These are phyloP conservation scores for Apteryx mantelli DNA, from an alignment of 2,113 vertebrate genomes.

Conservation along the genomic window DNA sequence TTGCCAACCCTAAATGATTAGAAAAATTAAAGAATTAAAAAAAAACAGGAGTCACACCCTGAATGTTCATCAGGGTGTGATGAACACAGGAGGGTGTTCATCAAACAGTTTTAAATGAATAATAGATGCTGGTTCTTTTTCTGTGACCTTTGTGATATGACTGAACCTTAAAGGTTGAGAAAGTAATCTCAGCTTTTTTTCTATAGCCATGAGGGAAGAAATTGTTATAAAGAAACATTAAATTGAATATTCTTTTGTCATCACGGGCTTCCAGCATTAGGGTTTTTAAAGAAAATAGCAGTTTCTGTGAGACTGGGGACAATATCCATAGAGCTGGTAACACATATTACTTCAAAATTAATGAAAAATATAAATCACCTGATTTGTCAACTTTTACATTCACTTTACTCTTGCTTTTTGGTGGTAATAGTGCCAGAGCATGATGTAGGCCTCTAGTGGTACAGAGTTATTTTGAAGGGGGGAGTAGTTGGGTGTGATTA, in stretches of 20 bases:
- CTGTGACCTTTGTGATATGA: background rate
- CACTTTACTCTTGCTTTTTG: background rate
- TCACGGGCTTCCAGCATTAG: background rate
- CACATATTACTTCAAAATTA: background rate
- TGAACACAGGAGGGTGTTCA: background rate
- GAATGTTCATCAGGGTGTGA: background rate
- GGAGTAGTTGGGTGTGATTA: background rate
- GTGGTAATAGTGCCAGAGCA: background rate
- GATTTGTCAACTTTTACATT: background rate
- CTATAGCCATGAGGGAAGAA: background rate
- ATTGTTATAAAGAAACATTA: background rate
- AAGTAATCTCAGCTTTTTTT: background rate
- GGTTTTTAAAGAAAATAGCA: background rate
- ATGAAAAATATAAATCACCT: background rate
- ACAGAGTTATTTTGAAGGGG: background rate
- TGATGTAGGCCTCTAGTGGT: background rate
- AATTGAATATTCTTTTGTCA: background rate
- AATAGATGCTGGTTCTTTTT: background rate
- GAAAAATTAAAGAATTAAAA: background rate
- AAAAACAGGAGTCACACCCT: background rate
- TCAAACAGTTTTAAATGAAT: background rate
- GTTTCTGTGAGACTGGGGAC: background rate
- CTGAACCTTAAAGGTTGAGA: background rate
- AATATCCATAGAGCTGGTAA: background rate
- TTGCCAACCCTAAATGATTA: background rate